Percentiles rank a stretch among this genome's conserved stretches.
These are phyloP conservation scores for Romanogobio albipinnatus DNA, from an alignment of 2,113 vertebrate genomes.

Conservation along the genomic window DNA sequence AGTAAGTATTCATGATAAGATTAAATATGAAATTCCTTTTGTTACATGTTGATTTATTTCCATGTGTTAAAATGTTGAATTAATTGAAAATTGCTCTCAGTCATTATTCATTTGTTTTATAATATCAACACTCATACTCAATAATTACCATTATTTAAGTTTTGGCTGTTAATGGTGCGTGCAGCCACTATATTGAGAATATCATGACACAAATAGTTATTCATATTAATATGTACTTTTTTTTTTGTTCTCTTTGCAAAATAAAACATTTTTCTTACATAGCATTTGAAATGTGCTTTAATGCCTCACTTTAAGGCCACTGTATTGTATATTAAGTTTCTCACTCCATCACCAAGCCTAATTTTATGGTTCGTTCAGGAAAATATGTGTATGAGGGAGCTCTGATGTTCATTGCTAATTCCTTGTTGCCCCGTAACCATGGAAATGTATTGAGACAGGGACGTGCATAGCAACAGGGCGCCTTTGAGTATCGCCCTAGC, in stretches of 20 bases:
- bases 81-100: not conserved
- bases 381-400: constrained; percentile 42
- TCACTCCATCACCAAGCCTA: not conserved
- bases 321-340: not conserved
- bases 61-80: not conserved
- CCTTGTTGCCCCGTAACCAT: constrained; percentile 64
- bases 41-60: not conserved
- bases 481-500: constrained; percentile 52
- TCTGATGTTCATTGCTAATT: constrained; percentile 55
- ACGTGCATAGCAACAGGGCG: constrained; percentile 66
- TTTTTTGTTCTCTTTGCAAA: not conserved
- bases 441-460: constrained; percentile 62
- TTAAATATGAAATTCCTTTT: not conserved
- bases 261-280: not conserved
- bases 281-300: constrained; percentile 3
- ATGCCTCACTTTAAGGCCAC: not conserved
- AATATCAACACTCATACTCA: constrained; percentile 1
- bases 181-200: not conserved
- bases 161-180: not conserved
- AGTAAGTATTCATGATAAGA: not conserved
- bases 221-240: not conserved
- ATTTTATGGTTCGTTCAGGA: not conserved
- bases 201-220: not conserved
- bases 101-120: not conserved
- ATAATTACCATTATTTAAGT: not conserved